Conservation (phyloP, 2,888 invertebrate genomes). For the Mactromeris polynyma region DNA sequence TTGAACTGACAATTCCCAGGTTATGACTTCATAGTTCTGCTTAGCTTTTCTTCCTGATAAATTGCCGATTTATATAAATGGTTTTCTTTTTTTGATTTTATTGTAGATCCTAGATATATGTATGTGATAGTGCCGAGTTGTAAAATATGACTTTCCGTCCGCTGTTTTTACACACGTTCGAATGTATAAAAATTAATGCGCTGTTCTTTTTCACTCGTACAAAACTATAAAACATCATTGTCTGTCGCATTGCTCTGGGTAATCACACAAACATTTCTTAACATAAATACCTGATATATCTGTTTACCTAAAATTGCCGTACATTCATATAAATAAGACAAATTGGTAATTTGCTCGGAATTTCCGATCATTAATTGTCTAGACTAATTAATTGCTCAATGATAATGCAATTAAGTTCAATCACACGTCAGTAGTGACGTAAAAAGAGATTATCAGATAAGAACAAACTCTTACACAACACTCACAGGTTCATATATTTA, state of each 20-base stretch:
- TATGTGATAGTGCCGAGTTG: too few species aligned
- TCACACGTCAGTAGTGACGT: neutral
- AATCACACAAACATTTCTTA: neutral
- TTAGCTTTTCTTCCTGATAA: too few species aligned
- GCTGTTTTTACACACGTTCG: too few species aligned
- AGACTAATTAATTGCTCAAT: slow-evolving; percentile 1
- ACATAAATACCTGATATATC: neutral
- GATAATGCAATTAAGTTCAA: neutral
- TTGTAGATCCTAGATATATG: too few species aligned
- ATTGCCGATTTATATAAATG: too few species aligned
- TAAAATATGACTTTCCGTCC: too few species aligned
- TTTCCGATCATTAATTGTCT: neutral
- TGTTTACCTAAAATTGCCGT: neutral
- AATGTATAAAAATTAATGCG: too few species aligned
- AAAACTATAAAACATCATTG: neutral
- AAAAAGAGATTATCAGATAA: neutral
- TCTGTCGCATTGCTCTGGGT: neutral
- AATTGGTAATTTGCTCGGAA: neutral
- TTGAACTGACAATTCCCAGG: too few species aligned
- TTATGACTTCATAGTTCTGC: too few species aligned
- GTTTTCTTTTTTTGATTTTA: too few species aligned
- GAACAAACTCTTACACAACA: neutral
- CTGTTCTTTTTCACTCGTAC: too few species aligned
- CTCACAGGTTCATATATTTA: neutral
- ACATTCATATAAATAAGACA: neutral